These are phyloP conservation scores for Azorinus chamasolen DNA, from an alignment of 2,888 invertebrate species.

Conservation along the genomic window DNA sequence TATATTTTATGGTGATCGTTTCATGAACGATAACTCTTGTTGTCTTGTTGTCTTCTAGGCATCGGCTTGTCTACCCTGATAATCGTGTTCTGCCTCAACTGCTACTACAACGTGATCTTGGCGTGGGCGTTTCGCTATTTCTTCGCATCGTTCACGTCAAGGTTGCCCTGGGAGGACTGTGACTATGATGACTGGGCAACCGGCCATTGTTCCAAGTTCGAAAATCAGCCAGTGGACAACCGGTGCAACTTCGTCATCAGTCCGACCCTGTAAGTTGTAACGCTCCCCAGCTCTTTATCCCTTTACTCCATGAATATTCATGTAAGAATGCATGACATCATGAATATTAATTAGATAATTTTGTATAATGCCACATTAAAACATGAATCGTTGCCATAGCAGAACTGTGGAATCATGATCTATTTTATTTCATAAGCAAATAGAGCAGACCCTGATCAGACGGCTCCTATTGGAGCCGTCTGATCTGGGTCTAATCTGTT, in stretches of 20 bases:
- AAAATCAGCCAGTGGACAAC: slow-evolving; percentile 42
- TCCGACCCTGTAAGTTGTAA: neutral
- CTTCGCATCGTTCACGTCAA: slow-evolving; percentile 86
- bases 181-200: slow-evolving; percentile 87
- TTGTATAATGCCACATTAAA: too few species aligned
- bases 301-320: too few species aligned
- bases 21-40: too few species aligned
- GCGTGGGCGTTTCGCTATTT: slow-evolving; percentile 87
- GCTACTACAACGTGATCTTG: slow-evolving; percentile 88
- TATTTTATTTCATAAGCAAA: too few species aligned
- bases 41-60: slow-evolving; percentile 84
- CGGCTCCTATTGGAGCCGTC: too few species aligned
- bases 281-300: too few species aligned
- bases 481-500: too few species aligned
- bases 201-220: slow-evolving; percentile 73
- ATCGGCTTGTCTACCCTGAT: slow-evolving; percentile 87
- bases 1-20: too few species aligned
- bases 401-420: neutral
- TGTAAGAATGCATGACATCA: too few species aligned
- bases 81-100: slow-evolving; percentile 88
- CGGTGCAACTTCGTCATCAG: slow-evolving; percentile 19
- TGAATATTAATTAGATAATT: too few species aligned
- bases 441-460: too few species aligned
- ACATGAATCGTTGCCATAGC: neutral
- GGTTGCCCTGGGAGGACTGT: slow-evolving; percentile 88